phyloP scores from a whole-genome alignment of 2,797 vertebrate genomes.

The Bovichtus diacanthus region DNA sequence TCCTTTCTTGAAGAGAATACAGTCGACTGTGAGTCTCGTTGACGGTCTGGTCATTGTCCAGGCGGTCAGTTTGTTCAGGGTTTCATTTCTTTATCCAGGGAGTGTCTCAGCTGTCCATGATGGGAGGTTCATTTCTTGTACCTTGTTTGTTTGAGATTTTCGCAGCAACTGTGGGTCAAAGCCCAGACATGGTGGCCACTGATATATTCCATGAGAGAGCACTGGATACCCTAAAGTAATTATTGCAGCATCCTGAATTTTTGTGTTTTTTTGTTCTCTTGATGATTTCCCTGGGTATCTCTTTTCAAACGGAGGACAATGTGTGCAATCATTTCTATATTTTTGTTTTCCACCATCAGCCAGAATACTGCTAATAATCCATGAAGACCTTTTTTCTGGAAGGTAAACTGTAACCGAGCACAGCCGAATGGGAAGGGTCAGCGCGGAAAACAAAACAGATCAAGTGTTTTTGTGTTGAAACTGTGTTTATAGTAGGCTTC shows the following conservation, averaged over 20 bases:
- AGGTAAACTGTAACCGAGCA: conserved; percentile 62
- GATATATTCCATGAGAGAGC: conserved; percentile 85
- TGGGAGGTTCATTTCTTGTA: conserved; percentile 66
- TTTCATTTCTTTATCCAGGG: conserved; percentile 40
- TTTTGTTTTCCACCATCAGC: conserved; percentile 79
- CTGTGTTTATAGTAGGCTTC: conserved; percentile 58
- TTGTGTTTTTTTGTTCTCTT: conserved; percentile 78
- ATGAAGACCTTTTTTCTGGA: conserved; percentile 53
- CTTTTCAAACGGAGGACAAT: conserved; percentile 87
- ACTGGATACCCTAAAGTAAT: conserved; percentile 85
- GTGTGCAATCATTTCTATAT: conserved; percentile 83
- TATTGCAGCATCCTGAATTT: conserved; percentile 78
- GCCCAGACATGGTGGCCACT: conserved; percentile 76
- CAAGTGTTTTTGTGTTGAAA: conserved; percentile 55
- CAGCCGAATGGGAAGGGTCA: conserved; percentile 65
- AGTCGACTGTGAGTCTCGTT: conserved; percentile 11
- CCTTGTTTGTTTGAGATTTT: conserved; percentile 67
- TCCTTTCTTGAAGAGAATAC: not conserved
- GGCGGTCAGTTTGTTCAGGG: conserved; percentile 58
- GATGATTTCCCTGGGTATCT: conserved; percentile 86
- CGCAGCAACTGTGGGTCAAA: conserved; percentile 71
- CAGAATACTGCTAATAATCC: conserved; percentile 78
- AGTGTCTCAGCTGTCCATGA: conserved; percentile 36
- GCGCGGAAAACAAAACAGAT: conserved; percentile 61
- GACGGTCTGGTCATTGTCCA: conserved; percentile 28